phyloP scores from a whole-genome alignment of 2,113 vertebrate genomes.

The Ranitomeya variabilis region DNA sequence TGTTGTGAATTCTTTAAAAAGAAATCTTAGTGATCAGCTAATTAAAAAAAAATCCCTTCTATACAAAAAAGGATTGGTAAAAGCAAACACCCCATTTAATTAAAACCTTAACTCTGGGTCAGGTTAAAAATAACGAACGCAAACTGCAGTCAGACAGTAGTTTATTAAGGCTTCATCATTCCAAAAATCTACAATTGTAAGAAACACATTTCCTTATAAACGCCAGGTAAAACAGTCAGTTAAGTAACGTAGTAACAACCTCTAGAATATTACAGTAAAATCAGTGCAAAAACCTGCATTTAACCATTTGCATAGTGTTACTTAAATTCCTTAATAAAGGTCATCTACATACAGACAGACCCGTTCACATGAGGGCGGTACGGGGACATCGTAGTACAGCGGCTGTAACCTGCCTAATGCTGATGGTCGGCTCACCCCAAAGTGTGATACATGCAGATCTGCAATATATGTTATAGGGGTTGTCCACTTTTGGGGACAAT shows the following conservation, averaged over 20 bases:
- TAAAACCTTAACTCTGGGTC: not conserved
- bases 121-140: not conserved
- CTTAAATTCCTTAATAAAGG: not conserved
- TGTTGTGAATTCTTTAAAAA: no score
- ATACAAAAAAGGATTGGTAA: no score
- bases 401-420: no score
- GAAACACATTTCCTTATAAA: not conserved
- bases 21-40: no score
- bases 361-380: not conserved
- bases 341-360: not conserved
- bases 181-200: not conserved
- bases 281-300: not conserved
- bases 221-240: not conserved
- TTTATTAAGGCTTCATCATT: conserved; percentile 7
- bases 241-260: not conserved
- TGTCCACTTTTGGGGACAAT: no score
- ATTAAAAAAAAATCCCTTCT: no score
- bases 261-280: not conserved
- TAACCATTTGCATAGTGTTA: not conserved
- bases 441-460: no score
- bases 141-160: not conserved
- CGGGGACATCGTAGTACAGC: not conserved
- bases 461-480: no score
- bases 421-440: no score
- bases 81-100: no score